Evolutionary conservation across 2,797 vertebrate genomes (phyloP), one percentile per base, ranked within the genome.

Genomic region (Serranus cabrilla): DNA sequence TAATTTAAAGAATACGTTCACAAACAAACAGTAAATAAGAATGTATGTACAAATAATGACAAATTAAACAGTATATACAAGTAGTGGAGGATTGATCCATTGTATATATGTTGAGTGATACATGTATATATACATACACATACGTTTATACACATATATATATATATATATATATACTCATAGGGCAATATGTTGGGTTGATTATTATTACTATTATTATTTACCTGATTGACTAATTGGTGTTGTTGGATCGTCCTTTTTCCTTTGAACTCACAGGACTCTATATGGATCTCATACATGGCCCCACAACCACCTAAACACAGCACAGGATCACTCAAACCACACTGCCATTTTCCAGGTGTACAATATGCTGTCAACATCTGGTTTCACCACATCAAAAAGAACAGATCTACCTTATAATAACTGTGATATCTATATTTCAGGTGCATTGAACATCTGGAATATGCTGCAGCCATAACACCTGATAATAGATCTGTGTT

Each of bases 271-370:
- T 99, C 97, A 81, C 92, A 94, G 0, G 98, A 98, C 84, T 98
- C 97, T 11, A 99, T 95, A 60, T 98, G 96, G 58, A 99, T 95
- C 82, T 99, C 98, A 77, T 98, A 99, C 98, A 99, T 99, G 9
- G 97, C 97, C 0, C 98, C 98, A 31, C 98, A 99, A 67, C 98
- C 98, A 31, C 97, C 98, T 98, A 42, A 49, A 81, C 59, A 75
- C 27, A 81, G 42, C 23, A 80, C 8, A 63, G 56, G 8, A 69
- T 47, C 45, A 77, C 47, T 86, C 6, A 68, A 61, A 65, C 16
- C 76, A 52, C 8, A 56, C 2, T 3, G 13, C 55, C 12, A 82
- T 13, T 40, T 45, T 5, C 9, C 16, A 37, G 39, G 4, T 57
- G 17, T n/a, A 12, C 27, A 47, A 14, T 40, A 45, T 23, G 1